Percentiles rank a stretch among this genome's conserved stretches.
Conservation (phyloP, 2,888 invertebrate genomes). For the Athalia circularis region DNA sequence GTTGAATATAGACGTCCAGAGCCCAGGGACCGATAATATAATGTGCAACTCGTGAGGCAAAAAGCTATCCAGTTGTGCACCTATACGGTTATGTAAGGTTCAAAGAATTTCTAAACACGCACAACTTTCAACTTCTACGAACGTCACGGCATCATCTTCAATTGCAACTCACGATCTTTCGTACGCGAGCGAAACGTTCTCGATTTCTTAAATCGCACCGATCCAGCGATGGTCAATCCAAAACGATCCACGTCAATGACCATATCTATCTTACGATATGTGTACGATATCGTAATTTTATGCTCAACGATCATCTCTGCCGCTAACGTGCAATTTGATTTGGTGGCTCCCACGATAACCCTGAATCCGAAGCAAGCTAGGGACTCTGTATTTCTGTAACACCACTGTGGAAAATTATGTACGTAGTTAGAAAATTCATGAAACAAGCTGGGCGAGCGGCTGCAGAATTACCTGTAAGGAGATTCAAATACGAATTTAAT, state of each 20-base stretch:
- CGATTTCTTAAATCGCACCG: slow-evolving; percentile 19
- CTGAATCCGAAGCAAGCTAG: slow-evolving; percentile 17
- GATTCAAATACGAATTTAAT: slow-evolving; percentile 42
- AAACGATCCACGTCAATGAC: slow-evolving; percentile 28
- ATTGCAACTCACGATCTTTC: slow-evolving; percentile 1
- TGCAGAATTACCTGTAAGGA: background rate
- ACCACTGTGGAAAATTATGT: background rate
- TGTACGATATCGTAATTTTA: slow-evolving; percentile 8
- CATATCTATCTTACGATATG: slow-evolving; percentile 1
- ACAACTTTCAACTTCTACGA: slow-evolving; percentile 26
- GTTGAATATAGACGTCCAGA: too few relatives aligned
- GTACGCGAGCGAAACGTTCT: slow-evolving; percentile 1
- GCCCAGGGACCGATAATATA: too few relatives aligned
- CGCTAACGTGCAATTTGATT: slow-evolving; percentile 43
- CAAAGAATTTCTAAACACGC: slow-evolving; percentile 17
- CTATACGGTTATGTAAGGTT: background rate
- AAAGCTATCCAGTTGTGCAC: background rate
- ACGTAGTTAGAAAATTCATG: background rate
- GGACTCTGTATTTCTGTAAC: background rate
- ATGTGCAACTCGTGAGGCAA: too few relatives aligned
- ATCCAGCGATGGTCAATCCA: background rate
- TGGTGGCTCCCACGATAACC: background rate
- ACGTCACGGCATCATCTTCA: background rate
- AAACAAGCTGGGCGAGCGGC: background rate
- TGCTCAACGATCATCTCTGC: slow-evolving; percentile 21